Evolutionary conservation across 2,797 vertebrate genomes (phyloP).

Genomic region (Tympanoctomys barrerae): DNA sequence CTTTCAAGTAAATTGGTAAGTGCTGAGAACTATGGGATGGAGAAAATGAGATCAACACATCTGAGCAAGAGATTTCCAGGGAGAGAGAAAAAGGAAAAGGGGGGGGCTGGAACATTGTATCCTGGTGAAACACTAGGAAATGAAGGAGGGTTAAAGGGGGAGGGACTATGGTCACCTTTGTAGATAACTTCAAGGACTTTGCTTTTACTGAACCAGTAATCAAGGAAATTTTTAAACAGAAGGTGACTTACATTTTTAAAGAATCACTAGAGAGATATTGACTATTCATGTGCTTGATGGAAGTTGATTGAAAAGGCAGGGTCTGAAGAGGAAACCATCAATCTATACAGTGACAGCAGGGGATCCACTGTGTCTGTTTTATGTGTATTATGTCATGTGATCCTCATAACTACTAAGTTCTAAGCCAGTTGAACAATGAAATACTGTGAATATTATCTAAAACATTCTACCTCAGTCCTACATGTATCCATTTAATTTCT

Average conservation of each 20-base stretch:
- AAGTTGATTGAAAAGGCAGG: not conserved
- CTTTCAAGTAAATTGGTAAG: not conserved
- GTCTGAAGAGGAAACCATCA: not conserved
- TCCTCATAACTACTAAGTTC: not conserved
- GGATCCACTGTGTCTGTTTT: not conserved
- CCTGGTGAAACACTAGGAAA: not conserved
- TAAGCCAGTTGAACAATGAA: not conserved
- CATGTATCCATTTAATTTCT: not conserved
- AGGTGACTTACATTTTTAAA: not conserved
- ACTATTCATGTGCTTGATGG: not conserved
- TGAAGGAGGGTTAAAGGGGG: not conserved
- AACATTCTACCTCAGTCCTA: not conserved
- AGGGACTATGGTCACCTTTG: rapidly evolving
- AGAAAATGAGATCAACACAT: not conserved
- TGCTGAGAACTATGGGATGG: not conserved
- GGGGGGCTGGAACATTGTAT: not conserved
- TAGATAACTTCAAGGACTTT: not conserved
- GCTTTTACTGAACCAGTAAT: not conserved
- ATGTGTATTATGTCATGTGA: not conserved
- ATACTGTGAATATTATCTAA: not conserved
- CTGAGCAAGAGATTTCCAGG: not conserved
- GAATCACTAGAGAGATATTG: not conserved
- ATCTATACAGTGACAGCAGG: not conserved
- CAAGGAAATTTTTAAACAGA: not conserved
- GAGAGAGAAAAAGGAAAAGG: not conserved